Percentiles rank a stretch among this genome's conserved stretches.
phyloP scores from a whole-genome alignment of 2,113 vertebrate species.

The Cisticola juncidis region DNA sequence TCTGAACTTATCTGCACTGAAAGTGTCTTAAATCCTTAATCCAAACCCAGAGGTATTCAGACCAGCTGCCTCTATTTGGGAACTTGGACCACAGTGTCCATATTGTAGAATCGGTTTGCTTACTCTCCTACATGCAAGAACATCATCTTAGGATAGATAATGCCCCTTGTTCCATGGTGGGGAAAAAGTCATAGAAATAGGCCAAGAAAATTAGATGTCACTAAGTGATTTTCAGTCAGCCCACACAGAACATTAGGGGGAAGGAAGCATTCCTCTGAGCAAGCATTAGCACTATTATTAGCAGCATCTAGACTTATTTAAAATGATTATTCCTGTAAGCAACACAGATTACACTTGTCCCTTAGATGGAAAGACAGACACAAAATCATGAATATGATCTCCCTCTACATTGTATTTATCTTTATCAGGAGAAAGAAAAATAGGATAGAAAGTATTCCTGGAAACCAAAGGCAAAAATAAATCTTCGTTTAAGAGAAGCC shows the following conservation, averaged over 20 bases:
- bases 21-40: neutral
- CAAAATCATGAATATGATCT: constrained; percentile 12
- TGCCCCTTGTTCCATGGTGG: neutral
- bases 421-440: neutral
- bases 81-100: accelerated
- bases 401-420: neutral
- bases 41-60: neutral
- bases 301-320: constrained; percentile 24
- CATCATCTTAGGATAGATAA: neutral
- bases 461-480: constrained; percentile 6
- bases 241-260: constrained; percentile 1
- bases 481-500: neutral
- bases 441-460: neutral
- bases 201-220: neutral
- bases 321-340: neutral
- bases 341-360: neutral
- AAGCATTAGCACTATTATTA: constrained; percentile 37
- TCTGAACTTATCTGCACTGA: neutral
- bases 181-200: neutral
- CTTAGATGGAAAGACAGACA: neutral
- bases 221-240: neutral
- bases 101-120: neutral
- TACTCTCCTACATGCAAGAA: neutral
- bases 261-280: constrained; percentile 1
- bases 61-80: neutral